A percentile compares a stretch with the other conserved stretches of the same genome.
These are phyloP conservation scores for Bombus picipes DNA, from an alignment of 1,140 invertebrate genomes.

Conservation along the genomic window DNA sequence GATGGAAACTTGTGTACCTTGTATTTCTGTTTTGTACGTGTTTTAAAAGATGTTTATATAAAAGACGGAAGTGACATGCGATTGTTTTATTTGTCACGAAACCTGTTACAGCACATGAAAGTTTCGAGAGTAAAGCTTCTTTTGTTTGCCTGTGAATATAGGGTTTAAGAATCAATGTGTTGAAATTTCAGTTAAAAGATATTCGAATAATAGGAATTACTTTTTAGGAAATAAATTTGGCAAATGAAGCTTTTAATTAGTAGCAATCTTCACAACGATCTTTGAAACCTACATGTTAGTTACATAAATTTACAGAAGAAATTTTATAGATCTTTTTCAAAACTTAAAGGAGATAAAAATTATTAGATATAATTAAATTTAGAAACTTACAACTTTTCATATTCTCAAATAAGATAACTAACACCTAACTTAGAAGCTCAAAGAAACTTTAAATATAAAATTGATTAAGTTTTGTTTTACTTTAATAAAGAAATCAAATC, in stretches of 20 bases:
- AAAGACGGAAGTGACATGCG: conserved; percentile 6
- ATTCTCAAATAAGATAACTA: too few species aligned
- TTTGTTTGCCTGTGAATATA: too few species aligned
- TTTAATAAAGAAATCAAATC: too few species aligned
- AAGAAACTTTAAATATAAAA: too few species aligned
- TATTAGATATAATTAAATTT: neutral
- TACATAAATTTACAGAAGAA: too few species aligned
- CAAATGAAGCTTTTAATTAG: neutral
- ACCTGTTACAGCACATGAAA: neutral
- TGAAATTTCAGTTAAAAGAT: neutral
- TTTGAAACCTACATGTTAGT: neutral
- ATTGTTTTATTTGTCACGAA: neutral
- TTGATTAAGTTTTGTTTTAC: too few species aligned
- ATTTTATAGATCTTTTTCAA: too few species aligned
- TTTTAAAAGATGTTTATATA: conserved; percentile 13
- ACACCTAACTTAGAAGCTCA: too few species aligned
- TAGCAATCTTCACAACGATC: neutral
- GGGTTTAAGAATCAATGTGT: too few species aligned
- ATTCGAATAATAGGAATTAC: neutral
- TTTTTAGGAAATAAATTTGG: neutral
- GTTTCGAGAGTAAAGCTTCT: neutral
- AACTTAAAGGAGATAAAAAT: neutral
- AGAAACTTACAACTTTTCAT: too few species aligned
- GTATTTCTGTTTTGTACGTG: conserved; percentile 20
- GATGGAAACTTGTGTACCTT: neutral